A percentile compares a stretch with the other conserved stretches of the same genome.
phyloP scores from a whole-genome alignment of 2,797 vertebrate species.

The Adelosebastes latens region DNA sequence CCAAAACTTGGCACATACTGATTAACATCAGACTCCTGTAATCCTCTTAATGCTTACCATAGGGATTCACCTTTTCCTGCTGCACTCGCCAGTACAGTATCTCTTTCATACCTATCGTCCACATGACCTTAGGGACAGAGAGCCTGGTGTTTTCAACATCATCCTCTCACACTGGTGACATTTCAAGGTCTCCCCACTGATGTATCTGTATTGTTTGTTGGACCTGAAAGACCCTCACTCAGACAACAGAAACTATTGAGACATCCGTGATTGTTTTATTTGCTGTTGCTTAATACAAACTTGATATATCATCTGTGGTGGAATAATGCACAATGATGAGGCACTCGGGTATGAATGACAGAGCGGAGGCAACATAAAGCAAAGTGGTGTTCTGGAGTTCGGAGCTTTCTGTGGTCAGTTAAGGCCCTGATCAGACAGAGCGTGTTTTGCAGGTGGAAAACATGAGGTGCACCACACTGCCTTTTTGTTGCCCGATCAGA shows the following conservation, averaged over 20 bases:
- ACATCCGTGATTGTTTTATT: neutral
- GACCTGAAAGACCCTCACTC: neutral
- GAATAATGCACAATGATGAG: neutral
- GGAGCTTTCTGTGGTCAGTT: neutral
- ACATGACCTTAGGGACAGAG: slow-evolving; percentile 10
- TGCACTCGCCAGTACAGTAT: neutral
- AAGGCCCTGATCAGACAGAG: no score
- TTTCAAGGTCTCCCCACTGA: slow-evolving; percentile 4
- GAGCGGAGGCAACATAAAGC: neutral
- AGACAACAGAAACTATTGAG: neutral
- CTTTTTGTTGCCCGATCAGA: no score
- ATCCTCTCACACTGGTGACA: slow-evolving; percentile 9
- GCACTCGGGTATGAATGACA: neutral
- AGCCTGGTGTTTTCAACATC: neutral
- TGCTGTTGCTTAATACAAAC: neutral
- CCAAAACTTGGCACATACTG: neutral
- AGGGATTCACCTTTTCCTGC: neutral
- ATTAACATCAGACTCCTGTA: slow-evolving; percentile 17
- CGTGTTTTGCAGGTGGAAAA: no score
- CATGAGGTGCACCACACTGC: no score
- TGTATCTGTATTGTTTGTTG: slow-evolving; percentile 1
- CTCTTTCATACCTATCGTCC: slow-evolving; percentile 5
- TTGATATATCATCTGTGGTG: neutral
- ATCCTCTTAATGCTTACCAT: neutral
- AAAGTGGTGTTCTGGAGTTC: neutral